Percentiles rank a stretch among this genome's conserved stretches.
phyloP scores from a whole-genome alignment of 2,113 vertebrate species.

The Limanda limanda region DNA sequence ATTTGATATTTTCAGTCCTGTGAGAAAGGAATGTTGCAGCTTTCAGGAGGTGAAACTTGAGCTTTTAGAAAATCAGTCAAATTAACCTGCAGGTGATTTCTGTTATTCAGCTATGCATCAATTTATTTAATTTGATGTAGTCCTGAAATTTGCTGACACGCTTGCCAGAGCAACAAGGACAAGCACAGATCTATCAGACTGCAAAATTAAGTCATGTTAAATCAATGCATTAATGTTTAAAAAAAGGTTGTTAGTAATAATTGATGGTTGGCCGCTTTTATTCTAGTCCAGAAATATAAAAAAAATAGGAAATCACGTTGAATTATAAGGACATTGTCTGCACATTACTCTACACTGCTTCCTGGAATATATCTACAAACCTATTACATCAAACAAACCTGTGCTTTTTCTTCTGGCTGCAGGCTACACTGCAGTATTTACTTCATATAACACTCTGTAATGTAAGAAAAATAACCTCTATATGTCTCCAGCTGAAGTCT shows the following conservation, averaged over 20 bases:
- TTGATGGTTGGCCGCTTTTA: not conserved
- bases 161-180: not conserved
- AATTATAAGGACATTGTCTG: not conserved
- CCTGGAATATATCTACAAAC: too few relatives aligned
- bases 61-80: not conserved
- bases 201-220: not conserved
- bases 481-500: too few relatives aligned
- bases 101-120: not conserved
- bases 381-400: too few relatives aligned
- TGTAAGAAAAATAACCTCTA: too few relatives aligned
- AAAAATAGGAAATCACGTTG: not conserved
- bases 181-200: not conserved
- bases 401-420: too few relatives aligned
- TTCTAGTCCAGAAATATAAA: not conserved
- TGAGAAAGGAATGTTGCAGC: constrained; percentile 22
- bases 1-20: constrained; percentile 13
- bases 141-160: not conserved
- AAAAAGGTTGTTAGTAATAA: not conserved
- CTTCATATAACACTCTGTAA: not conserved
- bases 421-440: too few relatives aligned
- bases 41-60: not conserved
- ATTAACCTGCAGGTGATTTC: not conserved
- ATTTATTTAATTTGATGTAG: not conserved
- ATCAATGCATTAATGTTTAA: not conserved
- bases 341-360: not conserved